A percentile compares a stretch with the other conserved stretches of the same genome.
These are phyloP conservation scores for Ciconia stormi DNA, from an alignment of 2,113 vertebrate species.

Conservation along the genomic window DNA sequence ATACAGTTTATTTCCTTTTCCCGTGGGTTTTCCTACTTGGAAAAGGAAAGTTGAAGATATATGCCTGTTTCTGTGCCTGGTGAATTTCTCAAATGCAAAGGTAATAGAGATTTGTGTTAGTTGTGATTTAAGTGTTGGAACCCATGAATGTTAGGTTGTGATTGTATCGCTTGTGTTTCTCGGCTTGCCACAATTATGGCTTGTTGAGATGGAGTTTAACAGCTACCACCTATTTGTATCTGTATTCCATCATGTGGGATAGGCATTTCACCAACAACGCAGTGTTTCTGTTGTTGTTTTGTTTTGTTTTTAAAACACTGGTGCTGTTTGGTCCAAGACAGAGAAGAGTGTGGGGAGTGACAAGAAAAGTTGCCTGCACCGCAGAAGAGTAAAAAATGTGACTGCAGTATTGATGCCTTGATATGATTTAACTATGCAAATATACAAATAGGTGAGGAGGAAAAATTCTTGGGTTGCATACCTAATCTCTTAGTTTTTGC, in stretches of 20 bases:
- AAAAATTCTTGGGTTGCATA: background rate
- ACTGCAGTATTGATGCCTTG: conserved; percentile 54
- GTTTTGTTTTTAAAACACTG: conserved; percentile 11
- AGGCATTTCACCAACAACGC: conserved; percentile 54
- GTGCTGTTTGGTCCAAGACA: conserved; percentile 43
- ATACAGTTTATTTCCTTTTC: conserved; percentile 4
- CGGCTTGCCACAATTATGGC: background rate
- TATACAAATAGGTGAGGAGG: conserved; percentile 38
- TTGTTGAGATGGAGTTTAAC: conserved; percentile 6
- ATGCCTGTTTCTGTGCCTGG: conserved; percentile 59
- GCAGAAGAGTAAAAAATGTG: background rate
- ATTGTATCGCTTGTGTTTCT: background rate
- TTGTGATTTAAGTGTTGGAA: background rate
- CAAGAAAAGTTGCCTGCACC: conserved; percentile 3
- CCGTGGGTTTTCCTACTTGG: background rate
- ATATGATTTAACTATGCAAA: conserved; percentile 32
- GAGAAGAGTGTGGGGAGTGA: background rate
- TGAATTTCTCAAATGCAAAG: conserved; percentile 51
- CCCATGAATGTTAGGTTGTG: conserved; percentile 5
- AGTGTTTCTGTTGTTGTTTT: background rate
- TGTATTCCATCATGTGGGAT: conserved; percentile 12
- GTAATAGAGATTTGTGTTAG: conserved; percentile 6
- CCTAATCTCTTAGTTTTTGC: conserved; percentile 1
- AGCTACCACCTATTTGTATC: conserved; percentile 52
- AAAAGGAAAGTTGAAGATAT: conserved; percentile 33